Evolutionary conservation across 2,888 invertebrate species (phyloP).

Genomic region (Philereme vetulata): DNA sequence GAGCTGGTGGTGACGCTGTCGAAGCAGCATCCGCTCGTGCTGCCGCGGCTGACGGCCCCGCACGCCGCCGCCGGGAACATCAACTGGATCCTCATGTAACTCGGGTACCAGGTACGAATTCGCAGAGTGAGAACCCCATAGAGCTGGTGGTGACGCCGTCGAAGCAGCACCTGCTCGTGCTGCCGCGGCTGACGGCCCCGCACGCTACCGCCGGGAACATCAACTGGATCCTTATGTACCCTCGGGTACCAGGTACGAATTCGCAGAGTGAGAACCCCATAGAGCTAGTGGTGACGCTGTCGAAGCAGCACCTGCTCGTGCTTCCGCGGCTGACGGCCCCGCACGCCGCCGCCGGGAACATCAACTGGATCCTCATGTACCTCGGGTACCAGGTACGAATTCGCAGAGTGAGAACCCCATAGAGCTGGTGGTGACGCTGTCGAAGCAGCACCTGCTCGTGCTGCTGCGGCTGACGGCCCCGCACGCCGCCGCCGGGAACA

Average conservation of each 20-base stretch:
- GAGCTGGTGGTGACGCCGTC: slow-evolving; percentile 61
- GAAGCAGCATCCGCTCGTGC: slow-evolving; percentile 95
- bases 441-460: slow-evolving; percentile 92
- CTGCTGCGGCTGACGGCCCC: slow-evolving; percentile 48
- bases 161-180: slow-evolving; percentile 95
- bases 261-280: no score
- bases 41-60: slow-evolving; percentile 53
- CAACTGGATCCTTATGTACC: slow-evolving; percentile 6
- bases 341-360: slow-evolving; percentile 1
- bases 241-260: slow-evolving; percentile 1
- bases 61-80: slow-evolving; percentile 1
- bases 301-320: slow-evolving; percentile 94
- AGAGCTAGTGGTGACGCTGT: no score
- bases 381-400: slow-evolving; percentile 95
- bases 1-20: slow-evolving; percentile 61
- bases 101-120: slow-evolving; percentile 1
- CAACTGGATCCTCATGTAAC: slow-evolving; percentile 7
- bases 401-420: slow-evolving; percentile 92
- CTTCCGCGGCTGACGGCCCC: slow-evolving; percentile 54
- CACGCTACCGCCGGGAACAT: not conserved
- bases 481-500: slow-evolving; percentile 46
- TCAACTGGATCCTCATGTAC: slow-evolving; percentile 87
- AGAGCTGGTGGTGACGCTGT: slow-evolving; percentile 90
- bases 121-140: no score
- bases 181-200: slow-evolving; percentile 53